Base-by-base conservation (phyloP, 2,797 vertebrate species). In the Lepus oiostolus region DNA sequence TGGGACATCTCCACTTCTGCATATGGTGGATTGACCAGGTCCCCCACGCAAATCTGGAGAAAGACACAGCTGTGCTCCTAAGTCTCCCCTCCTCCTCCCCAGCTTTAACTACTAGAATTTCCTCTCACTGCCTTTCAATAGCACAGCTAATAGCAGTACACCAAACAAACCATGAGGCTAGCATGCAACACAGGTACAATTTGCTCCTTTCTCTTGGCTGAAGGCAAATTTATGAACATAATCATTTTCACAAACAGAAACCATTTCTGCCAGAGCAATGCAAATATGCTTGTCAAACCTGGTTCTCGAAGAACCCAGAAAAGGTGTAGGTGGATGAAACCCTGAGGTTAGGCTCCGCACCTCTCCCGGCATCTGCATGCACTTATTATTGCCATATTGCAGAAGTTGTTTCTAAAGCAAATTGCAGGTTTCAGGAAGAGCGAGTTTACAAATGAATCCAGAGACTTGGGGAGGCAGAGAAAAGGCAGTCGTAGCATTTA, bases 371-470 rank as follows among this genome's bases (percentile, higher is more conserved):
- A 94, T 97, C 96, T 94, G 92, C 96, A 88, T 89, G 94, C 94
- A 96, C 95, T 94, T 90, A 95, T 94, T 90, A 95, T 96, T 95
- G 95, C 91, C 97, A 89, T 95, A 96, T 47, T 97, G 96, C 96
- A 97, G 95, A 97, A 98, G 97, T 97, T 97, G 96, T 97, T 97
- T 96, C 91, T 63, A 42, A 74, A 92, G 88, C 91, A 95, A 96
- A 85, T 96, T 97, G 77, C 93, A 96, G 81, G 96, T 97, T 95
- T 96, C 95, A 96, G 97, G 88, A 97, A 96, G 90, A 97, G 70
- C n/a, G 70, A 97, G 91, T 77, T 93, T 96, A 90, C n/a, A 95
- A 97, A 97, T 97, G 93, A 94, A 94, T 79, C 90, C 65, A 32
- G 60, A 90, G 96, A 96, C 70, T 89, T 35, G 86, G 83, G 91